Evolutionary conservation across 2,888 invertebrate species (phyloP).

Genomic region (Muschampia plurimacula): DNA sequence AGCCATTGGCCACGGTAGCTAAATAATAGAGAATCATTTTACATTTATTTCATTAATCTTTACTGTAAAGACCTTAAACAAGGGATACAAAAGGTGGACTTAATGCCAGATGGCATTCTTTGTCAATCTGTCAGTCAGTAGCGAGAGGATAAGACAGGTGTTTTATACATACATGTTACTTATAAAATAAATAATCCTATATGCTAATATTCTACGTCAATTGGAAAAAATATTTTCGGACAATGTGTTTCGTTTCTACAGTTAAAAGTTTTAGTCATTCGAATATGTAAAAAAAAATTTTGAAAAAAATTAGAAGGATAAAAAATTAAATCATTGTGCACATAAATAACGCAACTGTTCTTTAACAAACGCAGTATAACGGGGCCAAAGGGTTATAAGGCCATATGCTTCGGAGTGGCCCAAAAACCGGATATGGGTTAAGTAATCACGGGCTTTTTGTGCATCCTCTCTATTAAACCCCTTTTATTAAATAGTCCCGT

Average conservation of each 20-base stretch:
- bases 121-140: too few species aligned
- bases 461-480: slow-evolving; percentile 72
- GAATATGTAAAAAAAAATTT: not conserved
- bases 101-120: too few species aligned
- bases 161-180: too few species aligned
- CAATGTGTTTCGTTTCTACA: not conserved
- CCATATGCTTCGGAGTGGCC: slow-evolving; percentile 69
- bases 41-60: too few species aligned
- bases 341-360: slow-evolving; percentile 79
- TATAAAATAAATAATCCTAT: too few species aligned
- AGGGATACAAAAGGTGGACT: too few species aligned
- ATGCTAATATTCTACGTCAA: too few species aligned
- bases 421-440: slow-evolving; percentile 82
- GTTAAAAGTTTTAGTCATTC: not conserved
- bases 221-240: too few species aligned
- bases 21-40: not conserved
- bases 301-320: slow-evolving; percentile 37
- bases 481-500: slow-evolving; percentile 68
- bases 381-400: slow-evolving; percentile 83
- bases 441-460: slow-evolving; percentile 79
- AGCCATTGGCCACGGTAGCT: not conserved
- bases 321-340: slow-evolving; percentile 69
- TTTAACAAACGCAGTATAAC: slow-evolving; percentile 71
- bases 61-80: too few species aligned
- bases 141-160: too few species aligned